A percentile compares a stretch with the other conserved stretches of the same genome.
phyloP scores from a whole-genome alignment of 2,888 invertebrate genomes.

The Nymphalis polychloros region DNA sequence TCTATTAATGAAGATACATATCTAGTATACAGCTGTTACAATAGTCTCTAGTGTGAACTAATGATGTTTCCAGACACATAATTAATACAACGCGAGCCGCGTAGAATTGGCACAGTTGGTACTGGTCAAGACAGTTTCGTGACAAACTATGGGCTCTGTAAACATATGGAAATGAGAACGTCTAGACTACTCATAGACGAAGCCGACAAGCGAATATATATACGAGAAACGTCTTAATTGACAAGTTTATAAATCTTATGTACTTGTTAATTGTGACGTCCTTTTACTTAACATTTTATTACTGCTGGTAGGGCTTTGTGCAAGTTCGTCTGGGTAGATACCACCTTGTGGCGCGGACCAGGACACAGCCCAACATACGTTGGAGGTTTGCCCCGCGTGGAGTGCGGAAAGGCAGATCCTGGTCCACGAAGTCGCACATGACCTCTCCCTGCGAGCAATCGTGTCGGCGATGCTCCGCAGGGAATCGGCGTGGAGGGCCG shows the following conservation, averaged over 20 bases:
- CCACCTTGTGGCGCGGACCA: too few species aligned
- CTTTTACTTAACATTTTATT: too few species aligned
- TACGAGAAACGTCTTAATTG: background rate
- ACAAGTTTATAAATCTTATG: background rate
- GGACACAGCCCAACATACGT: too few species aligned
- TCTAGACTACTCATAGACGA: conserved; percentile 36
- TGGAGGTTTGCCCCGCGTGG: too few species aligned
- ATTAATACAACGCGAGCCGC: conserved; percentile 31
- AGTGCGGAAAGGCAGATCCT: too few species aligned
- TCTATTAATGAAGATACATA: conserved; percentile 24
- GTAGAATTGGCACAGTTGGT: conserved; percentile 35
- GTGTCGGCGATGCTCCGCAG: too few species aligned
- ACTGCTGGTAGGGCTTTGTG: too few species aligned
- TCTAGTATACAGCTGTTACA: conserved; percentile 25
- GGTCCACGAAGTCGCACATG: too few species aligned
- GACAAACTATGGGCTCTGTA: conserved; percentile 31
- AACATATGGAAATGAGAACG: conserved; percentile 30
- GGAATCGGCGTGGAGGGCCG: too few species aligned
- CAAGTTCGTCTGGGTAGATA: too few species aligned
- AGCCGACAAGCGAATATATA: conserved; percentile 21
- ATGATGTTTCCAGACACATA: conserved; percentile 30
- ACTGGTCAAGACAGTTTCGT: conserved; percentile 27
- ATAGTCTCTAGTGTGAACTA: conserved; percentile 23
- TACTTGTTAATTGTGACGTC: too few species aligned
- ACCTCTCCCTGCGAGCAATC: too few species aligned